phyloP scores from a whole-genome alignment of 2,113 vertebrate species.

The Ceuthmochares aereus region DNA sequence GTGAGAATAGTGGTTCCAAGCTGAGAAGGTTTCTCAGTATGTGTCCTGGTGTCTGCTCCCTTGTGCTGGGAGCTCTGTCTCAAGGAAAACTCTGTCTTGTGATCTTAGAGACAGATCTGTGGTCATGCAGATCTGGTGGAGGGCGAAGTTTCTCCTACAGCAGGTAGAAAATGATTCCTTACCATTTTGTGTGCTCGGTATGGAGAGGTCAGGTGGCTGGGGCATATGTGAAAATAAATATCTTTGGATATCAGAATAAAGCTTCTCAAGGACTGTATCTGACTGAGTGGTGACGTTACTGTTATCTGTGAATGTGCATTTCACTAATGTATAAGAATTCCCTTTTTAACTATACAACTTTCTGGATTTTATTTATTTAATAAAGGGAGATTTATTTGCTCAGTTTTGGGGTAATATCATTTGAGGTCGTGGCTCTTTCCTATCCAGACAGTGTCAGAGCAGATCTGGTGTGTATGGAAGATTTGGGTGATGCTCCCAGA shows the following conservation, averaged over 20 bases:
- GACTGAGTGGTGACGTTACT: not conserved
- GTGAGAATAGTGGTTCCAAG: not conserved
- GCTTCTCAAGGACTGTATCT: not conserved
- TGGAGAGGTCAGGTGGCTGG: not conserved
- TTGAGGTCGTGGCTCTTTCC: not conserved
- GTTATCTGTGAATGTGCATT: not conserved
- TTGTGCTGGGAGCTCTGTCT: not conserved
- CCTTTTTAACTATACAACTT: not conserved
- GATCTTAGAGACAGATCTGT: not conserved
- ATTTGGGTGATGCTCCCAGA: not conserved
- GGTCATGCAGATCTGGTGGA: not conserved
- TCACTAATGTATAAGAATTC: not conserved
- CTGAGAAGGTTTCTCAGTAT: not conserved
- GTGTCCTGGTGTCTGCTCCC: accelerated
- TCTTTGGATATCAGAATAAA: not conserved
- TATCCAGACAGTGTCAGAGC: slow-evolving; percentile 5
- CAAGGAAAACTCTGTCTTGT: not conserved
- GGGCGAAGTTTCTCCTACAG: not conserved
- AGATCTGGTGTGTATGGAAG: not conserved
- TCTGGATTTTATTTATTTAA: not conserved
- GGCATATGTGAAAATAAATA: not conserved
- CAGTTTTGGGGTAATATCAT: not conserved
- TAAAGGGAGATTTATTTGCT: not conserved
- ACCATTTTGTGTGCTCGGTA: not conserved
- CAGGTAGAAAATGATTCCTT: not conserved